A percentile compares a stretch with the other conserved stretches of the same genome.
phyloP scores from a whole-genome alignment of 2,888 invertebrate genomes.

The Pseudococcus viburni region DNA sequence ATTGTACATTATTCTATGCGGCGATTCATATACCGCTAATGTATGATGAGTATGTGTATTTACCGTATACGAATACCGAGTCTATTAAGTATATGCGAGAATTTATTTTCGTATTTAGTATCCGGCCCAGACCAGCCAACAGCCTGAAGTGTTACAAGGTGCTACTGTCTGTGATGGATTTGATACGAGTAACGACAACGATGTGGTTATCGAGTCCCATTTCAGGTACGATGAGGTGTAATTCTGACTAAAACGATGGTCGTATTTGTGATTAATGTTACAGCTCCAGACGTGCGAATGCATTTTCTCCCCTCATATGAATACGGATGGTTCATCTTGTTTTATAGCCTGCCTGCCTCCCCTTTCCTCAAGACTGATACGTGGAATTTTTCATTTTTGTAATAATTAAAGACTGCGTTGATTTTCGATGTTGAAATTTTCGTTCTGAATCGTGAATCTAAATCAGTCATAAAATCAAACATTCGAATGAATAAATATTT shows the following conservation, averaged over 20 bases:
- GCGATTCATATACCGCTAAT: not conserved
- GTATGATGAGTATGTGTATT: not conserved
- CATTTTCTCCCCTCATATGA: not conserved
- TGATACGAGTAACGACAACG: slow-evolving; percentile 2
- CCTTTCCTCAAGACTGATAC: too few relatives aligned
- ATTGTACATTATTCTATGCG: not conserved
- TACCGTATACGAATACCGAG: not conserved
- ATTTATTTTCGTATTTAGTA: slow-evolving; percentile 43
- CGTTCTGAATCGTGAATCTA: too few relatives aligned
- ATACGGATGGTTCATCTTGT: not conserved
- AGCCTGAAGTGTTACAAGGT: slow-evolving; percentile 40
- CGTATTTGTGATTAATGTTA: not conserved
- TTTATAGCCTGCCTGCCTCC: too few relatives aligned
- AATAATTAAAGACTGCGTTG: too few relatives aligned
- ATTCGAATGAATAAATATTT: too few relatives aligned
- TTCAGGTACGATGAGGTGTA: slow-evolving; percentile 1
- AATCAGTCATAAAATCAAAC: too few relatives aligned
- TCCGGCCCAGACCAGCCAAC: slow-evolving; percentile 5
- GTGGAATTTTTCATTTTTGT: too few relatives aligned
- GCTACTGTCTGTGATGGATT: slow-evolving; percentile 36
- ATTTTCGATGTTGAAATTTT: too few relatives aligned
- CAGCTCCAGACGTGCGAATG: not conserved
- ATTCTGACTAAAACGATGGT: not conserved
- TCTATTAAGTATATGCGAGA: not conserved
- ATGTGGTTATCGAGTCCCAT: slow-evolving; percentile 43